A percentile compares a stretch with the other conserved stretches of the same genome.
These are phyloP conservation scores for Drosophila putrida DNA, from an alignment of 2,888 invertebrate genomes.

Conservation along the genomic window DNA sequence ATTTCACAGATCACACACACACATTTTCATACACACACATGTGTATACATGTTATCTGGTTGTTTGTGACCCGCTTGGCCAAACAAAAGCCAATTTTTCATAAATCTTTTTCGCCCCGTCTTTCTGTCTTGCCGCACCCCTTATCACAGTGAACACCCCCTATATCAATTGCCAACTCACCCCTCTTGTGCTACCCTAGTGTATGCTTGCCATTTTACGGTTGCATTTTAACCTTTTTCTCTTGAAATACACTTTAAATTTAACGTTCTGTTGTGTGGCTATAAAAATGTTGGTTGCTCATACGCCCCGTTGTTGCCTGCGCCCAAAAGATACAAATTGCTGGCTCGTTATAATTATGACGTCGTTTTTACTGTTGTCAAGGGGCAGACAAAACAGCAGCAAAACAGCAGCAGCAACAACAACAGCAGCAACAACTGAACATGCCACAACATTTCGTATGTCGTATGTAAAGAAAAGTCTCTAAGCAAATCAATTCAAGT, in stretches of 20 bases:
- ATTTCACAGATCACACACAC: conserved; percentile 56
- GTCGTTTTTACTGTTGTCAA: conserved; percentile 65
- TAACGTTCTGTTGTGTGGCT: conserved; percentile 62
- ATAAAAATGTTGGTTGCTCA: conserved; percentile 72
- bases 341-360: conserved; percentile 79
- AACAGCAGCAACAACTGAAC: conserved; percentile 1
- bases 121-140: conserved; percentile 10
- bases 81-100: conserved; percentile 78
- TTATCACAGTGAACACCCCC: conserved; percentile 37
- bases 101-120: conserved; percentile 61
- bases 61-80: conserved; percentile 61
- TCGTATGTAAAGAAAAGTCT: conserved; percentile 37
- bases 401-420: conserved; percentile 1
- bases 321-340: conserved; percentile 62
- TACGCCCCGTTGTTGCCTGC: conserved; percentile 63
- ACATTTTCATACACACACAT: conserved; percentile 2
- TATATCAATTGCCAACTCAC: not conserved
- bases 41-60: conserved; percentile 63
- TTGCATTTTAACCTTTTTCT: conserved; percentile 77
- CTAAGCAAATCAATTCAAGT: conserved; percentile 80
- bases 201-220: conserved; percentile 61
- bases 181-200: not conserved
- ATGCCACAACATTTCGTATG: conserved; percentile 1
- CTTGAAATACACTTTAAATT: conserved; percentile 68
- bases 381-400: conserved; percentile 14